Base-by-base conservation (phyloP, 23 tunicate genomes). In the Ascidia mentula region DNA sequence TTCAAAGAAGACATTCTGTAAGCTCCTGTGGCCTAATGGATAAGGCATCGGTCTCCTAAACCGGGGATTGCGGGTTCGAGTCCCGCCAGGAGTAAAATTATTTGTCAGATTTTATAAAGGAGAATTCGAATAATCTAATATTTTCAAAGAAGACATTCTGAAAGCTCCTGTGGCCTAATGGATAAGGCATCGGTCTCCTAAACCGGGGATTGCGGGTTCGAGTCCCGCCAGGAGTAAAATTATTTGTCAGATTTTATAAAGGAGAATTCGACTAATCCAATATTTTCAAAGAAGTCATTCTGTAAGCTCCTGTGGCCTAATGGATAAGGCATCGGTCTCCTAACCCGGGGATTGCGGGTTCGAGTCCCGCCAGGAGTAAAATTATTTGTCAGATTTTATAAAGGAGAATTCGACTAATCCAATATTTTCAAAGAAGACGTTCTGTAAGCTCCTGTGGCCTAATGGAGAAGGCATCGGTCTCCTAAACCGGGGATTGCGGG, bases 11-110 rank as follows among this genome's bases (percentile, higher is more conserved):
- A 42, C 12, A 9, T 42, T 42, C 15, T 12, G 53, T 9, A 15
- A 42, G 53, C 53, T 42, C 53, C 53, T 42, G 53, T 42, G 53
- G 53, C 53, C 53, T 42, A 42, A 42, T 42, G 53, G 53, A 42
- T 42, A 42, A 42, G 53, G 53, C 53, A 42, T 42, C 53, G 53
- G 53, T 42, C 53, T 42, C 53, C 53, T 42, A 42, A 42, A 42
- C 53, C 53, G 53, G 53, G 53, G 53, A 42, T 42, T 42, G 53
- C 53, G 53, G 53, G 53, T 42, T 42, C 53, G 53, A 42, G 53
- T 42, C 53, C 53, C 53, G 53, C 53, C 53, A 42, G 53, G 53
- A 42, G 53, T 42, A 42, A n/a, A n/a, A n/a, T n/a, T n/a, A n/a
- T n/a, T n/a, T 42, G 12, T 42, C 15, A 42, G 12, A 9, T 42